phyloP scores from a whole-genome alignment of 2,888 invertebrate species.

The Eueremaeus valkanovi region DNA sequence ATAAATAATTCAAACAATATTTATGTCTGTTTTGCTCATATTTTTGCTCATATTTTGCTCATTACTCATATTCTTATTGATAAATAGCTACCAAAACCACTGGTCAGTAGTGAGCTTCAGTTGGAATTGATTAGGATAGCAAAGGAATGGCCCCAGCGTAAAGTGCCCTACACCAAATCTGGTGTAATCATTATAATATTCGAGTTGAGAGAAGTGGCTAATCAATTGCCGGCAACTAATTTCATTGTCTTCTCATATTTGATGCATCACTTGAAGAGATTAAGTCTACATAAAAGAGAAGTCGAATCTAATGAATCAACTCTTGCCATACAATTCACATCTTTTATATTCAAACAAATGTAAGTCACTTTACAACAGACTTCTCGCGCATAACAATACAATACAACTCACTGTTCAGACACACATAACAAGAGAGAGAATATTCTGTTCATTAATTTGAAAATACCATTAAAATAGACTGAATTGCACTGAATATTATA shows the following conservation, averaged over 20 bases:
- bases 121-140: slow-evolving; percentile 34
- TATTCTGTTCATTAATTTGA: background rate
- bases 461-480: background rate
- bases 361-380: background rate
- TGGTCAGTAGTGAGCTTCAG: slow-evolving; percentile 27
- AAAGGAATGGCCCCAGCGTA: slow-evolving; percentile 38
- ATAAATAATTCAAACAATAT: background rate
- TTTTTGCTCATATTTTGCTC: background rate
- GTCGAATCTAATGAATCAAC: slow-evolving; percentile 35
- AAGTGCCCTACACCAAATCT: slow-evolving; percentile 38
- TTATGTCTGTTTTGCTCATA: background rate
- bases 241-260: slow-evolving; percentile 35
- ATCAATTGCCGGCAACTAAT: slow-evolving; percentile 10
- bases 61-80: background rate
- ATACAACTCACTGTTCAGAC: background rate
- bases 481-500: background rate
- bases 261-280: slow-evolving; percentile 39
- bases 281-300: slow-evolving; percentile 26
- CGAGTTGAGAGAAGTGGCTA: slow-evolving; percentile 36
- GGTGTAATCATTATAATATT: slow-evolving; percentile 37
- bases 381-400: background rate
- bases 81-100: slow-evolving; percentile 35
- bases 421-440: background rate
- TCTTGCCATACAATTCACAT: slow-evolving; percentile 23
- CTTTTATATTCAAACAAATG: slow-evolving; percentile 34